These are phyloP conservation scores for Muscicapa adusta DNA, from an alignment of 2,113 vertebrate species.

Conservation along the genomic window DNA sequence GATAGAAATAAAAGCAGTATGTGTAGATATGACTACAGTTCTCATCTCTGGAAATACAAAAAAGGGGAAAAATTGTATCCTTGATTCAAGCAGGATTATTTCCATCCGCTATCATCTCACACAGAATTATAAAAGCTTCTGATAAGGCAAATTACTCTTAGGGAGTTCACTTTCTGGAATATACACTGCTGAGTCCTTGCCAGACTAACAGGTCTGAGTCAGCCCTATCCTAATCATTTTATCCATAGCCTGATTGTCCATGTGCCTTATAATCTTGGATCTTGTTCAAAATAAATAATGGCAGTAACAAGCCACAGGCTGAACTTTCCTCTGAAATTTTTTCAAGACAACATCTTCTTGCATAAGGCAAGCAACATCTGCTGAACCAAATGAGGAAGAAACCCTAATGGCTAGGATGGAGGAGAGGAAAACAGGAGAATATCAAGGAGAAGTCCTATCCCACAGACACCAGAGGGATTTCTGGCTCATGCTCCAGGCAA, in stretches of 20 bases:
- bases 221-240: conserved; percentile 61
- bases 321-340: conserved; percentile 49
- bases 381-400: conserved; percentile 5
- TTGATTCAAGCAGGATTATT: conserved; percentile 13
- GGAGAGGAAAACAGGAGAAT: not conserved
- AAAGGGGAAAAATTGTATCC: not conserved
- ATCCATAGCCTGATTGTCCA: conserved; percentile 60
- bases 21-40: not conserved
- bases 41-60: not conserved
- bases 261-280: conserved; percentile 61
- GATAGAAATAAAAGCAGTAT: not conserved
- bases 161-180: conserved; percentile 69
- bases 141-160: conserved; percentile 58
- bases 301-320: conserved; percentile 56
- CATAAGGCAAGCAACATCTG: conserved; percentile 35
- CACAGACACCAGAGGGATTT: not conserved
- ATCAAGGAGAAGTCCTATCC: not conserved
- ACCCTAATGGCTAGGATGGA: not conserved
- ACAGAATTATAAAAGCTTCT: conserved; percentile 41
- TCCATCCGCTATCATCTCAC: not conserved
- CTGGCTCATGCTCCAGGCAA: not conserved
- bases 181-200: conserved; percentile 38
- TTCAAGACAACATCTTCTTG: conserved; percentile 55
- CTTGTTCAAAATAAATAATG: conserved; percentile 66
- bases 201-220: conserved; percentile 66